Conservation (phyloP, 2,797 vertebrate species). For the Brachymystax lenok region DNA sequence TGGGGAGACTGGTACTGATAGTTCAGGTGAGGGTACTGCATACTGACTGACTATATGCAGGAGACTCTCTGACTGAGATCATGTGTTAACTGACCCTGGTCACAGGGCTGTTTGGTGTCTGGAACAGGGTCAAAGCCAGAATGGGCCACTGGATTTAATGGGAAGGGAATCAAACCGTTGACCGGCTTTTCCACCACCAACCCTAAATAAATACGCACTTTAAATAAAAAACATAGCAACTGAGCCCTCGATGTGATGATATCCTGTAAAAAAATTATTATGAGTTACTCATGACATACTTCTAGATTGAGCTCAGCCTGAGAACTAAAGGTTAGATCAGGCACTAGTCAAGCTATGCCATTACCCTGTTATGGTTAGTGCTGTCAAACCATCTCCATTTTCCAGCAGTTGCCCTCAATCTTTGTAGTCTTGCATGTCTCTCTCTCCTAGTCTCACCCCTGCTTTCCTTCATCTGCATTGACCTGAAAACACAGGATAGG, state of each 20-base stretch:
- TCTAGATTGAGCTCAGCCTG: neutral
- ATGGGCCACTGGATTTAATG: slow-evolving; percentile 3
- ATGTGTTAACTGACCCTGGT: slow-evolving; percentile 49
- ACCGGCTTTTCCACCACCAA: neutral
- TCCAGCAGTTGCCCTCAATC: neutral
- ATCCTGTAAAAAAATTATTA: neutral
- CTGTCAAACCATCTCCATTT: neutral
- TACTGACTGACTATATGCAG: neutral
- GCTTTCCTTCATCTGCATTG: neutral
- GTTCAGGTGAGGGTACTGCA: neutral
- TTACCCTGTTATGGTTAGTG: neutral
- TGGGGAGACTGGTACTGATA: neutral
- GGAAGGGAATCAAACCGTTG: slow-evolving; percentile 17
- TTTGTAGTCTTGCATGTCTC: neutral
- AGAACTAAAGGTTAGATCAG: neutral
- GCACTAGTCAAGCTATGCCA: neutral
- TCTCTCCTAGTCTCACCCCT: neutral
- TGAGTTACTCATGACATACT: neutral
- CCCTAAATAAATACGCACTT: neutral
- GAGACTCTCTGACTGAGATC: slow-evolving; percentile 41
- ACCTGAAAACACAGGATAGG: neutral
- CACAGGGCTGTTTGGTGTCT: slow-evolving; percentile 8
- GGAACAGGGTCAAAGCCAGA: slow-evolving; percentile 45
- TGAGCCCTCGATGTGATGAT: neutral
- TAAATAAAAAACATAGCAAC: neutral